phyloP scores from a whole-genome alignment of 2,888 invertebrate genomes.

The Polydrusus cervinus region DNA sequence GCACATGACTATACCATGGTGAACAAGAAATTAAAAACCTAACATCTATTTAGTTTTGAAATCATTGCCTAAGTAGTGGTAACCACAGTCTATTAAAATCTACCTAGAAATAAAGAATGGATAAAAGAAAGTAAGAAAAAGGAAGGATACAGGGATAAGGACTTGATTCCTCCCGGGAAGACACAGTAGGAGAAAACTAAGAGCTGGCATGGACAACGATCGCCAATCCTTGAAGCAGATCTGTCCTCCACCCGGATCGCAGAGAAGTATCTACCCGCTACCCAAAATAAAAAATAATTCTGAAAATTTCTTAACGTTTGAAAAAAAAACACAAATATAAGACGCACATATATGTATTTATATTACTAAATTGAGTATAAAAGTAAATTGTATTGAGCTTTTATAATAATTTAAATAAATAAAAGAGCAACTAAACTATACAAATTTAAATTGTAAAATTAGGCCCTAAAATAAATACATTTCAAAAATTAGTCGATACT shows the following conservation, averaged over 20 bases:
- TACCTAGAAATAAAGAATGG: too few relatives aligned
- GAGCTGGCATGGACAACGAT: not conserved
- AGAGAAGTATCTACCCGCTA: not conserved
- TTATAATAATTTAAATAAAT: slow-evolving; percentile 15
- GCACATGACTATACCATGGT: too few relatives aligned
- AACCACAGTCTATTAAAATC: too few relatives aligned
- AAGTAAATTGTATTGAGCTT: slow-evolving; percentile 32
- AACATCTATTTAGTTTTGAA: too few relatives aligned
- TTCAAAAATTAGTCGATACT: slow-evolving; percentile 16
- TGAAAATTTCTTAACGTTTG: not conserved
- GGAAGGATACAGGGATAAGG: too few relatives aligned
- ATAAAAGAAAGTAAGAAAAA: too few relatives aligned
- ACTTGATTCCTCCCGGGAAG: not conserved
- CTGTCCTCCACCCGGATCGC: not conserved
- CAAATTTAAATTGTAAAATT: slow-evolving; percentile 18
- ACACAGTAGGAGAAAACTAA: not conserved
- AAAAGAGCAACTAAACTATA: slow-evolving; percentile 25
- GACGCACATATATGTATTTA: slow-evolving; percentile 14
- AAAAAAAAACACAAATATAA: slow-evolving; percentile 6
- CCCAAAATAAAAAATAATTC: not conserved
- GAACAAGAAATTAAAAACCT: too few relatives aligned
- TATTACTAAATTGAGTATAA: slow-evolving; percentile 17
- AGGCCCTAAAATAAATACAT: slow-evolving; percentile 27
- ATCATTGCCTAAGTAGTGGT: too few relatives aligned
- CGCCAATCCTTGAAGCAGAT: not conserved